phyloP scores from a whole-genome alignment of 2,888 invertebrate genomes.

The Paralinhomoeus sp. region DNA sequence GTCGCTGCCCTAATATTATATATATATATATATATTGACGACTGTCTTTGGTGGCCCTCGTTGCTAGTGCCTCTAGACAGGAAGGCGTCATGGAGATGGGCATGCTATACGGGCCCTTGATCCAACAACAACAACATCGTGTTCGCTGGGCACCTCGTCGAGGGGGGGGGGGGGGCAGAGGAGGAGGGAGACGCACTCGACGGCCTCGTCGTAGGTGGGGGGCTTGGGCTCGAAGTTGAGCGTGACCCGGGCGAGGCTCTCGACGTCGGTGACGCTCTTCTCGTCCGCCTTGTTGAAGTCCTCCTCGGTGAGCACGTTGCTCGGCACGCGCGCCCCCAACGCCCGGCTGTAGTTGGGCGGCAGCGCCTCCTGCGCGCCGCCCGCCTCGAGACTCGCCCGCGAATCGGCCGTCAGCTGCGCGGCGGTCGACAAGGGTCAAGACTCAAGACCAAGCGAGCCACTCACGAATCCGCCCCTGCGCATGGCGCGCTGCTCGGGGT shows the following conservation, averaged over 20 bases:
- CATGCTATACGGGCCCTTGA: too few species aligned
- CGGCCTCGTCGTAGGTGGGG: slow-evolving; percentile 4
- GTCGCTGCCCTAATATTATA: too few species aligned
- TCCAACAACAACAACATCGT: too few species aligned
- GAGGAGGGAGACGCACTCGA: too few species aligned
- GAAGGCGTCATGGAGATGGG: too few species aligned
- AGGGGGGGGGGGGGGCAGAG: too few species aligned
- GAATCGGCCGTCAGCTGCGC: not conserved
- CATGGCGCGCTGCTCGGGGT: not conserved
- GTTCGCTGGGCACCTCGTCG: too few species aligned
- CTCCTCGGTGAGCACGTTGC: slow-evolving; percentile 1
- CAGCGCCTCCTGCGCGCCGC: too few species aligned
- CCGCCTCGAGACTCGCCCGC: not conserved
- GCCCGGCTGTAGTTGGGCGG: slow-evolving; percentile 4
- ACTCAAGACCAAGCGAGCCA: not conserved
- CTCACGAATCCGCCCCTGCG: not conserved
- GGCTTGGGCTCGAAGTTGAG: slow-evolving; percentile 4
- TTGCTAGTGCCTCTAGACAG: too few species aligned
- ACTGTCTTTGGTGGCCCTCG: too few species aligned
- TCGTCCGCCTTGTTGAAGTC: too few species aligned
- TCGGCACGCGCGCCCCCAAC: slow-evolving; percentile 3
- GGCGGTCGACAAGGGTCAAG: not conserved
- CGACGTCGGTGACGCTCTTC: not conserved
- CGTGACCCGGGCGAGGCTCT: slow-evolving; percentile 1
- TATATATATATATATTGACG: too few species aligned